phyloP scores from a whole-genome alignment of 1,140 invertebrate genomes.

The Sycobia sp. region DNA sequence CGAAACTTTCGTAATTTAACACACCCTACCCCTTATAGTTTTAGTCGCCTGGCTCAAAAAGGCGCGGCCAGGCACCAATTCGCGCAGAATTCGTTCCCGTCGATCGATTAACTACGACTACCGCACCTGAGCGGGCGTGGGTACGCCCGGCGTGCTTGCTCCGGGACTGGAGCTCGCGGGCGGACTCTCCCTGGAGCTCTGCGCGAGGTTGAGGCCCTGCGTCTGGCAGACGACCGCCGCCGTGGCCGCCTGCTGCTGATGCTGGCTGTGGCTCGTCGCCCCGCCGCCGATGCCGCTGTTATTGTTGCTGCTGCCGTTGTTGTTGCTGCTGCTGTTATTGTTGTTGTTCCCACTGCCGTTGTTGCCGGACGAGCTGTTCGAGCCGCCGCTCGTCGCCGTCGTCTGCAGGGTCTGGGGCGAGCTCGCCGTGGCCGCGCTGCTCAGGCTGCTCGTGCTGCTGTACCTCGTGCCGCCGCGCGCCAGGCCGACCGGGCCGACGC shows the following conservation, averaged over 20 bases:
- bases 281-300: too few relatives aligned
- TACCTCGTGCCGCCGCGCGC: slow-evolving; percentile 57
- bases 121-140: slow-evolving; percentile 54
- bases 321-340: too few relatives aligned
- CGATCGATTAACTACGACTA: too few relatives aligned
- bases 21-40: too few relatives aligned
- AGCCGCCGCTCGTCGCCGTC: background rate
- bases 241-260: slow-evolving; percentile 53
- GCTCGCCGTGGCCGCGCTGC: slow-evolving; percentile 54
- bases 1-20: too few relatives aligned
- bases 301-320: background rate
- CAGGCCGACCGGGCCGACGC: slow-evolving; percentile 33
- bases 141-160: slow-evolving; percentile 53
- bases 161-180: slow-evolving; percentile 54
- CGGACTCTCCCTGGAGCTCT: slow-evolving; percentile 56
- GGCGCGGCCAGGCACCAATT: too few relatives aligned
- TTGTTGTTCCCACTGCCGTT: slow-evolving; percentile 47
- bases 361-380: slow-evolving; percentile 45
- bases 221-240: slow-evolving; percentile 57
- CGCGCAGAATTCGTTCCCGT: too few relatives aligned
- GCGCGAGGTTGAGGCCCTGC: slow-evolving; percentile 56
- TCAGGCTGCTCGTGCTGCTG: slow-evolving; percentile 58
- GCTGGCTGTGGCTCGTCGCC: slow-evolving; percentile 49
- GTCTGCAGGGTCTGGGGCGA: slow-evolving; percentile 52
- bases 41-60: too few relatives aligned